phyloP scores from a whole-genome alignment of 2,888 invertebrate species.

The Carterocephalus palaemon region DNA sequence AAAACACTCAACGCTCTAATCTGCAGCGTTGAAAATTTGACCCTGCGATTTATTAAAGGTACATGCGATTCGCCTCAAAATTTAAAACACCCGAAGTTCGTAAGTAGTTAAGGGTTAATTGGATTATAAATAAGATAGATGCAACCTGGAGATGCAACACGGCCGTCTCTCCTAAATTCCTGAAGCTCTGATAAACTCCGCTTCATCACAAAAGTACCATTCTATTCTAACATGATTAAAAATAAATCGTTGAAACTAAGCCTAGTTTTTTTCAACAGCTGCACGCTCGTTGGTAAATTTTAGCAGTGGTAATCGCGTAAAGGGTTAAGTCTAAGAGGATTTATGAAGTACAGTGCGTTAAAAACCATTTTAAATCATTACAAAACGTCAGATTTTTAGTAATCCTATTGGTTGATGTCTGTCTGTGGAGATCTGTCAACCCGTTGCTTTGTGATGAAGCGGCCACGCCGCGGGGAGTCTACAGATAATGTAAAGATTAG shows the following conservation, averaged over 20 bases:
- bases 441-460: conserved; percentile 74
- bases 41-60: no score
- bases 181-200: background rate
- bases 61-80: no score
- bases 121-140: conserved; percentile 1
- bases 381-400: conserved; percentile 58
- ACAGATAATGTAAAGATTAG: conserved; percentile 73
- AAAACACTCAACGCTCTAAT: no score
- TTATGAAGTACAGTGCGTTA: conserved; percentile 48
- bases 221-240: conserved; percentile 60
- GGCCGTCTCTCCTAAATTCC: background rate
- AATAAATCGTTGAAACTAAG: conserved; percentile 63
- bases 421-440: conserved; percentile 74
- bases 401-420: conserved; percentile 66
- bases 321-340: conserved; percentile 28
- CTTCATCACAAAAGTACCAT: conserved; percentile 29
- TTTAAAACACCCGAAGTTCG: no score
- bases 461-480: conserved; percentile 63
- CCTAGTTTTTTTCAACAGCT: conserved; percentile 41
- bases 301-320: conserved; percentile 36
- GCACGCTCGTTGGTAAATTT: conserved; percentile 42
- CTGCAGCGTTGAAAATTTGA: no score
- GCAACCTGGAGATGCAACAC: background rate
- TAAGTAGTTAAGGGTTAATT: no score
- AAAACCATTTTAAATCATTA: conserved; percentile 40